Evolutionary conservation across 2,113 vertebrate genomes (phyloP), one percentile per base, ranked within the genome.

Genomic region (Dolichallabes microphthalmus): DNA sequence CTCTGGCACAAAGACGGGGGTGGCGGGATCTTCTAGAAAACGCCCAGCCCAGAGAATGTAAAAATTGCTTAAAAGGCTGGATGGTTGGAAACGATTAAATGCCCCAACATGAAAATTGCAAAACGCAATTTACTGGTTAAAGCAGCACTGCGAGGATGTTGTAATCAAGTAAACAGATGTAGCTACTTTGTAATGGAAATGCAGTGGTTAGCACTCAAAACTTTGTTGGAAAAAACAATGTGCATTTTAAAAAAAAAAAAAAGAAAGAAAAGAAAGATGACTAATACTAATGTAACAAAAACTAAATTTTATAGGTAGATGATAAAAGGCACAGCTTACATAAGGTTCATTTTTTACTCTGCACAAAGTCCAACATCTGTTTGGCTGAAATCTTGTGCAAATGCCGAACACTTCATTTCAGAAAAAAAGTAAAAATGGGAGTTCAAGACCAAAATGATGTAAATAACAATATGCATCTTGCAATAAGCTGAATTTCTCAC

Each of bases 1-100:
- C 85, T 86, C 82, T 1, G 32, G 83, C 68, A 88, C 82, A 86
- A 84, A 88, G 58, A 53, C 4, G 57, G 35, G 63, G 52, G 52
- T 75, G 39, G 63, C 2, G 63, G 25, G 74, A 85, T 20, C 27
- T 30, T 9, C 27, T 35, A 52, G 52, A 58, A 82, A 71, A 71
- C 27, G 50, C 50, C 52, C 30, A 0, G 9, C 50, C 30, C 30
- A 0, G 9, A 27, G 81, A 39, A 35, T 83, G 39, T 35, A 35
- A 69, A 58, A 35, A 45, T 11, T 22, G 27, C 27, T 71, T 71
- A 39, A 45, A 82, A 58, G 11, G 66, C 53, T 45, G 12, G 8
- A 52, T 14, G 27, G 82, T 71, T 83, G 66, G 53, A 60, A 73
- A 83, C 13, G 6, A 82, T 82, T 71, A 71, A 73, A 73, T 25